Conservation (phyloP, 2,888 invertebrate genomes). For the Macrophya annulata region DNA sequence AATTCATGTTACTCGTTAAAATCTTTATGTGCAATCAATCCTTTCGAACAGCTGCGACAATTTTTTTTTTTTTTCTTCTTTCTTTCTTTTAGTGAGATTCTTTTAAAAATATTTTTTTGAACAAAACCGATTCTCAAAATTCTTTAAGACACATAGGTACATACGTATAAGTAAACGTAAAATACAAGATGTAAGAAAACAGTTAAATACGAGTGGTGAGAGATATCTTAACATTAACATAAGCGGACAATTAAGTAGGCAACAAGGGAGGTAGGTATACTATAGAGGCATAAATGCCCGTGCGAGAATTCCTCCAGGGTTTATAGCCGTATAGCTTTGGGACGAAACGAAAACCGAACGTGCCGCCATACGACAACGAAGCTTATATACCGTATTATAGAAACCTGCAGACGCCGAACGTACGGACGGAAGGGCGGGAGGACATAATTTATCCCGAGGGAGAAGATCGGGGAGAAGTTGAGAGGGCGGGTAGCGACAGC, state of each 20-base stretch:
- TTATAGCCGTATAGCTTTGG: background rate
- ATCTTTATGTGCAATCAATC: background rate
- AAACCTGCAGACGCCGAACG: slow-evolving; percentile 15
- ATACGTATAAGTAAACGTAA: too few species aligned
- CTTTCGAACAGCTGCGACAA: background rate
- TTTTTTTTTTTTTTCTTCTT: background rate
- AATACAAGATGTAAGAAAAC: background rate
- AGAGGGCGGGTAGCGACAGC: slow-evolving; percentile 75
- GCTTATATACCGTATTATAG: background rate
- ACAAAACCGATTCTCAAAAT: background rate
- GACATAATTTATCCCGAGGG: slow-evolving; percentile 52
- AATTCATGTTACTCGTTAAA: background rate
- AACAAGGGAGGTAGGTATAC: background rate
- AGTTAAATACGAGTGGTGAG: background rate
- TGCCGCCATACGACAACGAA: background rate
- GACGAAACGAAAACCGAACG: background rate
- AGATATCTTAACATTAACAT: slow-evolving; percentile 43
- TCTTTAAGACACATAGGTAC: too few species aligned
- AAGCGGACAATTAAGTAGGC: slow-evolving; percentile 45
- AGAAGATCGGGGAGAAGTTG: slow-evolving; percentile 35
- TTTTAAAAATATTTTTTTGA: background rate
- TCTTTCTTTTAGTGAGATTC: background rate
- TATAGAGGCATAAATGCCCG: slow-evolving; percentile 9
- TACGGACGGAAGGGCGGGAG: slow-evolving; percentile 28
- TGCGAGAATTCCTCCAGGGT: slow-evolving; percentile 2